phyloP scores from a whole-genome alignment of 2,113 vertebrate genomes.

The Myotis davidii region DNA sequence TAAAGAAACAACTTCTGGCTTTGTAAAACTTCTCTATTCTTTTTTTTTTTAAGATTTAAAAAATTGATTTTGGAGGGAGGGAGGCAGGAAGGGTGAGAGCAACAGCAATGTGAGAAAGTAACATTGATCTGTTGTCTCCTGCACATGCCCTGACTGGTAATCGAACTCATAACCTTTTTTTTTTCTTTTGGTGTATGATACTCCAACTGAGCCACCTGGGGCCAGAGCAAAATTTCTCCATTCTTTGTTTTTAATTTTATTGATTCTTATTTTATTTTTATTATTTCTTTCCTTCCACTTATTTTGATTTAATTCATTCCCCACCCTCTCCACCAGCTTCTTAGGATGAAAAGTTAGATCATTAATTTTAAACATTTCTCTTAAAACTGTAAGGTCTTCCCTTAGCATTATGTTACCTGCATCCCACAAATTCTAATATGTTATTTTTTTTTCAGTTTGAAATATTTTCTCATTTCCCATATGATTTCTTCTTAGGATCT shows the following conservation, averaged over 20 bases:
- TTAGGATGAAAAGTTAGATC: not conserved
- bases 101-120: not conserved
- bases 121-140: not conserved
- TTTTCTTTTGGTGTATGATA: not conserved
- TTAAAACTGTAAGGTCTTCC: slow-evolving; percentile 28
- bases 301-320: not conserved
- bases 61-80: not conserved
- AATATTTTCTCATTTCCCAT: slow-evolving; percentile 29
- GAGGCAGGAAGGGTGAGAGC: not conserved
- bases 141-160: not conserved
- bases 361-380: not conserved
- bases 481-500: not conserved
- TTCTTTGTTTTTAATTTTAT: slow-evolving; percentile 17
- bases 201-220: not conserved
- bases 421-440: not conserved
- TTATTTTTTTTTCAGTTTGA: not conserved
- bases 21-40: not conserved
- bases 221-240: not conserved
- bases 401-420: not conserved
- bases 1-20: slow-evolving; percentile 2
- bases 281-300: not conserved
- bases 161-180: not conserved
- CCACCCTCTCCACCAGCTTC: not conserved
- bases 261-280: slow-evolving; percentile 5
- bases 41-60: not conserved